A percentile compares a stretch with the other conserved stretches of the same genome.
phyloP scores from a whole-genome alignment of 2,888 invertebrate species.

The Cosmia pyralina region DNA sequence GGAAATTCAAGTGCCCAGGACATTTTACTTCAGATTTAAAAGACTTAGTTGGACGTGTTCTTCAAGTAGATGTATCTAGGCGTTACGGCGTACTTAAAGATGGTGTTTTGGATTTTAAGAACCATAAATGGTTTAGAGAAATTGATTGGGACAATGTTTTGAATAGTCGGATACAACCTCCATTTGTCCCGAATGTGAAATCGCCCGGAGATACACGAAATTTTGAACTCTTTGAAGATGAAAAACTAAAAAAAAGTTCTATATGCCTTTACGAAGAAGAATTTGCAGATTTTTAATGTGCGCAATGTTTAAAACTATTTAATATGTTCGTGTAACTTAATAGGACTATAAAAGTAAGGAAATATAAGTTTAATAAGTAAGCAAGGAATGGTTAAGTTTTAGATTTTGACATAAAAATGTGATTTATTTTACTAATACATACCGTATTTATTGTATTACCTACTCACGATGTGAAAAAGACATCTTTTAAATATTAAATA shows the following conservation, averaged over 20 bases:
- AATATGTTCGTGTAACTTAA: neutral
- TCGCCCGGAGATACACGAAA: conserved; percentile 92
- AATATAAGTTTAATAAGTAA: conserved; percentile 75
- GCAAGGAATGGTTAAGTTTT: conserved; percentile 52
- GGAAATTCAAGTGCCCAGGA: conserved; percentile 95
- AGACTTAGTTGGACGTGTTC: conserved; percentile 94
- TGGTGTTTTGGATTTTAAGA: conserved; percentile 97
- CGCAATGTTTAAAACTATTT: neutral
- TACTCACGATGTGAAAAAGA: conserved; percentile 2
- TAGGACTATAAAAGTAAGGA: conserved; percentile 58
- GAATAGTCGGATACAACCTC: conserved; percentile 92
- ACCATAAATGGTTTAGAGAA: conserved; percentile 96
- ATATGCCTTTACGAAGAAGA: conserved; percentile 91
- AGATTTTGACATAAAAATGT: conserved; percentile 34
- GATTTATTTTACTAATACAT: conserved; percentile 33
- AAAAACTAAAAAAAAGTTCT: conserved; percentile 87
- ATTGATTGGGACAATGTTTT: conserved; percentile 97
- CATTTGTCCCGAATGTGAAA: conserved; percentile 91
- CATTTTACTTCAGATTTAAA: conserved; percentile 95
- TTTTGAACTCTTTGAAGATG: conserved; percentile 92
- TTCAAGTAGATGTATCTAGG: conserved; percentile 90
- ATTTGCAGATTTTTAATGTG: conserved; percentile 92
- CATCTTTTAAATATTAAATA: conserved; percentile 11
- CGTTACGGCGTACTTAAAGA: conserved; percentile 97
- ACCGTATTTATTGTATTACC: conserved; percentile 9